These are phyloP conservation scores for Tigriopus californicus DNA, from an alignment of 2,888 invertebrate genomes.

Conservation along the genomic window DNA sequence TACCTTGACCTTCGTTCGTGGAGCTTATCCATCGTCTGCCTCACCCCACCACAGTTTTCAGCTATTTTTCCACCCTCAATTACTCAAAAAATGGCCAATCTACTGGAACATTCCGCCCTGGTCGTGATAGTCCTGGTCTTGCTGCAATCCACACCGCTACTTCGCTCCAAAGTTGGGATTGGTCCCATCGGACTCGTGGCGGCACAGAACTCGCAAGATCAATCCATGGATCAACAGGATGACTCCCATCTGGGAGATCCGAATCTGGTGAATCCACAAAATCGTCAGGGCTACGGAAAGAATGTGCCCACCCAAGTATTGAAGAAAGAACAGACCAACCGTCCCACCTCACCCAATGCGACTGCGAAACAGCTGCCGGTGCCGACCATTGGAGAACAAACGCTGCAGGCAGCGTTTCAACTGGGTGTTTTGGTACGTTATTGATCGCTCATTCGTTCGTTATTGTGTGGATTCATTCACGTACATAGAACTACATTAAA, in stretches of 20 bases:
- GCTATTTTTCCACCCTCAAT: background rate
- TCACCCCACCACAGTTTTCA: background rate
- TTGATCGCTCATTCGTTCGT: background rate
- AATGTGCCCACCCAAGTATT: background rate
- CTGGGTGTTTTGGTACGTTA: constrained; percentile 12
- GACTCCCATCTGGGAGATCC: background rate
- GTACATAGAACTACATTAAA: background rate
- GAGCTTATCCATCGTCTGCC: too few relatives aligned
- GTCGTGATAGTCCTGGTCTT: background rate
- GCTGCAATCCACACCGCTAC: background rate
- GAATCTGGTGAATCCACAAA: constrained; percentile 11
- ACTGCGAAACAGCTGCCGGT: background rate
- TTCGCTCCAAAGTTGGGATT: too few relatives aligned
- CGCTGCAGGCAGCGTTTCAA: constrained; percentile 6
- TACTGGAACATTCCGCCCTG: background rate
- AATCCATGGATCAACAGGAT: background rate
- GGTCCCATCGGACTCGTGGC: background rate
- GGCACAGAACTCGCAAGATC: background rate
- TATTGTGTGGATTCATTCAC: background rate
- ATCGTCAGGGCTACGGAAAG: constrained; percentile 11
- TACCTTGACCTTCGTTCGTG: too few relatives aligned
- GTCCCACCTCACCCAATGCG: background rate
- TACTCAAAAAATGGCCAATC: background rate
- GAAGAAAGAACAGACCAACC: background rate
- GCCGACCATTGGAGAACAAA: constrained; percentile 8